Percentiles rank a stretch among this genome's conserved stretches.
phyloP scores from a whole-genome alignment of 2,888 invertebrate genomes.

The Drosophila lutescens region DNA sequence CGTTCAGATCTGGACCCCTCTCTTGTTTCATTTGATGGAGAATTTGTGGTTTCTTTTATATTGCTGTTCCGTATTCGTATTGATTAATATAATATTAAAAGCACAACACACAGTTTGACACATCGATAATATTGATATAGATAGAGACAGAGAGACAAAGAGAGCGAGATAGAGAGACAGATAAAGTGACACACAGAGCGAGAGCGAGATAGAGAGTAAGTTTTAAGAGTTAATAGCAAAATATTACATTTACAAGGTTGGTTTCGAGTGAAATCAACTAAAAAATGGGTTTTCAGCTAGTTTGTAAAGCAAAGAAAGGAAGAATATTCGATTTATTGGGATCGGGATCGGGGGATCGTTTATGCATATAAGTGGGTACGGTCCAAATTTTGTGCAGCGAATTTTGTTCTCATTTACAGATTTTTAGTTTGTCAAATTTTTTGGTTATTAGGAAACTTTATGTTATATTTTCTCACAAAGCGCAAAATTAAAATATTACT shows the following conservation, averaged over 20 bases:
- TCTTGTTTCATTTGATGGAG: conserved; percentile 77
- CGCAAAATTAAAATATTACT: conserved; percentile 32
- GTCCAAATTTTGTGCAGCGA: conserved; percentile 47
- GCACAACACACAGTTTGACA: conserved; percentile 80
- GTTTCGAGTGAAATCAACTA: conserved; percentile 22
- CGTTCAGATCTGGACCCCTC: conserved; percentile 81
- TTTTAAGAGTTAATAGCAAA: conserved; percentile 25
- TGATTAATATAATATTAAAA: conserved; percentile 68
- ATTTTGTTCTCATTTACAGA: conserved; percentile 35
- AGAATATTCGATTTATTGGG: not conserved
- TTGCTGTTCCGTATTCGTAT: conserved; percentile 48
- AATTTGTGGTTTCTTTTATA: conserved; percentile 31
- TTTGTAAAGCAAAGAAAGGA: conserved; percentile 29
- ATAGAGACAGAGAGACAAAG: conserved; percentile 40
- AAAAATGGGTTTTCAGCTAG: conserved; percentile 10
- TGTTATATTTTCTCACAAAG: conserved; percentile 30
- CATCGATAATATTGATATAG: conserved; percentile 67
- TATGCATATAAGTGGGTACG: conserved; percentile 20
- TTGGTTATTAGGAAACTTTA: conserved; percentile 16
- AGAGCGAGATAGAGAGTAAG: conserved; percentile 34
- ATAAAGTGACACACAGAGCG: conserved; percentile 26
- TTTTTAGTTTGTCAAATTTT: conserved; percentile 29
- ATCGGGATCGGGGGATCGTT: conserved; percentile 10
- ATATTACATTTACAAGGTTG: conserved; percentile 36
- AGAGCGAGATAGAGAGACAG: conserved; percentile 20